Conservation (phyloP, 2,113 vertebrate genomes). For the Sinocyclocheilus anophthalmus region DNA sequence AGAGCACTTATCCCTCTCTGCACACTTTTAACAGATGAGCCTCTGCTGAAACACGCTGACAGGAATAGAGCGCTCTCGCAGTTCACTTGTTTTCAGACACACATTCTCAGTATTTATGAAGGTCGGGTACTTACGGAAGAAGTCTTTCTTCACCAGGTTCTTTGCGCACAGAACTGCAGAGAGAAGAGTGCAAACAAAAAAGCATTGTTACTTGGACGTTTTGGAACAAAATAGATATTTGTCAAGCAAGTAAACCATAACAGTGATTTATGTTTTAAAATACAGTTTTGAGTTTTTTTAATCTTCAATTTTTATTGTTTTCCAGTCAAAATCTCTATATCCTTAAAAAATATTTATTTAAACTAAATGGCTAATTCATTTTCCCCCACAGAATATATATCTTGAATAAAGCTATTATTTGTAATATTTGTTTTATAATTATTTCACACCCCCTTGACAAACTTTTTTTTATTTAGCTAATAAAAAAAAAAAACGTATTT, state of each 20-base stretch:
- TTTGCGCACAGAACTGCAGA: constrained; percentile 96
- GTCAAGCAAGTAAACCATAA: not conserved
- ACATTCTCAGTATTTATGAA: not conserved
- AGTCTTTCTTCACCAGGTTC: constrained; percentile 99
- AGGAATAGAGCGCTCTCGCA: constrained; percentile 19
- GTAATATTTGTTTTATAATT: too few species aligned
- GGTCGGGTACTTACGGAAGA: constrained; percentile 93
- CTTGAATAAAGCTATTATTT: too few species aligned
- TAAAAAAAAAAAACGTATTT: too few species aligned
- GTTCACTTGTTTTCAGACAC: not conserved
- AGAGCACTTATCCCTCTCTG: constrained; percentile 54
- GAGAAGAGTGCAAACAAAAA: constrained; percentile 50
- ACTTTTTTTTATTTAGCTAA: not conserved
- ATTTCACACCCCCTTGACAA: not conserved
- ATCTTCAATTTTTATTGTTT: not conserved
- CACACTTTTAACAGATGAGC: constrained; percentile 46
- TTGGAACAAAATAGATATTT: not conserved
- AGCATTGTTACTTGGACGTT: not conserved
- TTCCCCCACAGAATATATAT: not conserved
- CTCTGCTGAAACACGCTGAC: constrained; percentile 25
- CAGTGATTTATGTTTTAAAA: not conserved
- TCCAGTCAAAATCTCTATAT: not conserved
- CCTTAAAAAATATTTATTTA: not conserved
- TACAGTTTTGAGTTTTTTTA: not conserved
- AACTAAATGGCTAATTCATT: not conserved